Evolutionary conservation across 2,797 vertebrate species (phyloP).

Genomic region (Myiothlypis chrysogaster): DNA sequence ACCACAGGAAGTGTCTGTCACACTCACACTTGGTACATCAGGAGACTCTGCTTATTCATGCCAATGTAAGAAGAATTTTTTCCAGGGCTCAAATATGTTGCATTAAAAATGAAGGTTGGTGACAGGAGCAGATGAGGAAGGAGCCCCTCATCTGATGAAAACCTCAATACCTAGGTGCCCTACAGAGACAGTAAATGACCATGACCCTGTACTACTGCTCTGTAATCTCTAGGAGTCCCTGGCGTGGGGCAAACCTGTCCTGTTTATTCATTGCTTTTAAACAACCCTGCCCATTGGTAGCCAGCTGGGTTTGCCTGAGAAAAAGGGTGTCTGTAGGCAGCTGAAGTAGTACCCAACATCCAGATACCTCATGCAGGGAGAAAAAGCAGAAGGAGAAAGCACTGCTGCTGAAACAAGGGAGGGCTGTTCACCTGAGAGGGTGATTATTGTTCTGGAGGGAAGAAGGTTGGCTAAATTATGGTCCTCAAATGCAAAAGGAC

Average conservation of each 20-base stretch:
- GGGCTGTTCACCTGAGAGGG: not conserved
- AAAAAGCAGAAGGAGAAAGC: not conserved
- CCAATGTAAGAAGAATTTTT: not conserved
- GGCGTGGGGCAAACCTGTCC: not conserved
- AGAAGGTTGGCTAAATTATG: not conserved
- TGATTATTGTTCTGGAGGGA: not conserved
- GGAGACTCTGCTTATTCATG: not conserved
- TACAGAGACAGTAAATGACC: not conserved
- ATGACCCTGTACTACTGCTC: too few species aligned
- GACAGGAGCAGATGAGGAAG: not conserved
- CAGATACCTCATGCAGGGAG: not conserved
- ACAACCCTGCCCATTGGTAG: not conserved
- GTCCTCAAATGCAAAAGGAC: not conserved
- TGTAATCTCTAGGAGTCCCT: not conserved
- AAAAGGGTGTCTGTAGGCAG: not conserved
- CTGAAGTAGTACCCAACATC: not conserved
- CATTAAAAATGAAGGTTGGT: not conserved
- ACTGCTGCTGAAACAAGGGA: not conserved
- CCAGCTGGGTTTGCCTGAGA: not conserved
- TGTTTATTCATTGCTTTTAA: not conserved
- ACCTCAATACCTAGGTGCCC: not conserved
- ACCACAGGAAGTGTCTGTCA: not conserved
- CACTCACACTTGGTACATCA: not conserved
- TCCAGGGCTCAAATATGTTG: not conserved
- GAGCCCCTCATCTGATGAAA: not conserved